Conservation (phyloP, 2,113 vertebrate genomes). For the Ariopsis seemanni region DNA sequence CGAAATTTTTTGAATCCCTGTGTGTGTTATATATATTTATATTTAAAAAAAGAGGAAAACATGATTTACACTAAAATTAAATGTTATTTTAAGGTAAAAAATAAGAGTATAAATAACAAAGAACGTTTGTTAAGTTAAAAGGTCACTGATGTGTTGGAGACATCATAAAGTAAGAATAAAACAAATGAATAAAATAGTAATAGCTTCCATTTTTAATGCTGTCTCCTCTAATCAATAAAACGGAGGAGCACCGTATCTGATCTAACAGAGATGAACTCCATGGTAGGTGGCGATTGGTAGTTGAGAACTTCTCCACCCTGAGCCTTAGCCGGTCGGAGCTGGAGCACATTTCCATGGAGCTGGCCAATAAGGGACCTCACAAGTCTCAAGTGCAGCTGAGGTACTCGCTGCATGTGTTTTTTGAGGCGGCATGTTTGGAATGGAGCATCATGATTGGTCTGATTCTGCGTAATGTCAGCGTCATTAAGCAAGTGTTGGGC, state of each 20-base stretch:
- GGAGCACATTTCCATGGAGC: conserved; percentile 94
- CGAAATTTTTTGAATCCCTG: no score
- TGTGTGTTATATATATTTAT: no score
- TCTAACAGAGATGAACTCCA: conserved; percentile 94
- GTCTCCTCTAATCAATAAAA: no score
- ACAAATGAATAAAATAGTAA: no score
- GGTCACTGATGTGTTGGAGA: no score
- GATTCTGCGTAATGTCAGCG: conserved; percentile 85
- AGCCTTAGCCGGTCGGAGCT: conserved; percentile 92
- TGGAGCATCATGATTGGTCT: conserved; percentile 93
- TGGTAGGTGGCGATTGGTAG: conserved; percentile 97
- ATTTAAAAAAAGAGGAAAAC: no score
- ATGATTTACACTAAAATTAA: no score
- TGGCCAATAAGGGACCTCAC: conserved; percentile 95
- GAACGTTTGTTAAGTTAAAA: no score
- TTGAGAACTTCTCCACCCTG: conserved; percentile 89
- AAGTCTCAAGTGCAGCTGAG: conserved; percentile 95
- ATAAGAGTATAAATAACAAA: no score
- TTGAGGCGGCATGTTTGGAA: conserved; percentile 95
- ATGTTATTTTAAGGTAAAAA: no score
- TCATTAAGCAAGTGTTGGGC: conserved; percentile 88
- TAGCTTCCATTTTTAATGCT: no score
- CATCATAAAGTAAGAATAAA: no score
- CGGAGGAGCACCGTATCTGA: conserved; percentile 94
- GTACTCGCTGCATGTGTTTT: conserved; percentile 96